These are phyloP conservation scores for Triops cancriformis DNA, from an alignment of 1,140 invertebrate species.

Conservation along the genomic window DNA sequence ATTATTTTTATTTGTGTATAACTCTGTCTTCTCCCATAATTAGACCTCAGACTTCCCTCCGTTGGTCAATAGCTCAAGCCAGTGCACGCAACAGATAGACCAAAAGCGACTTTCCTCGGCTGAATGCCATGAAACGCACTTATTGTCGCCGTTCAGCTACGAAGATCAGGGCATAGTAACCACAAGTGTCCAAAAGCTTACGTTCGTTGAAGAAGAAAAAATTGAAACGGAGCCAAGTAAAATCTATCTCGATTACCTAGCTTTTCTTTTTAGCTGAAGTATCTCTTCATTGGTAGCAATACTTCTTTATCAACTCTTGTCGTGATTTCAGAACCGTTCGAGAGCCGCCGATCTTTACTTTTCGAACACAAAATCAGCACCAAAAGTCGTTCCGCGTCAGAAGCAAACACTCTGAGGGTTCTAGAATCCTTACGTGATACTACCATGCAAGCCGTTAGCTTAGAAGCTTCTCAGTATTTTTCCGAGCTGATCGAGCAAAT, in stretches of 20 bases:
- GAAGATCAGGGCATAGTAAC: conserved; percentile 42
- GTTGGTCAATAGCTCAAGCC: conserved; percentile 61
- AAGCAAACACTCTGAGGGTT: conserved; percentile 16
- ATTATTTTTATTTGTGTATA: conserved; percentile 10
- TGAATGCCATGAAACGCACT: conserved; percentile 62
- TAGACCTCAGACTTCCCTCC: conserved; percentile 58
- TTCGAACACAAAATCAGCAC: background rate
- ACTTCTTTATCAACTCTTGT: background rate
- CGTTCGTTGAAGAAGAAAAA: conserved; percentile 18
- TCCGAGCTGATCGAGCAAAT: conserved; percentile 36
- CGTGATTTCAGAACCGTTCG: background rate
- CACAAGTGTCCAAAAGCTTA: conserved; percentile 39
- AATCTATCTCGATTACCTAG: conserved; percentile 31
- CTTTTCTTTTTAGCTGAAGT: no score
- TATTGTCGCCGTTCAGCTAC: conserved; percentile 61
- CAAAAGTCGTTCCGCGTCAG: background rate
- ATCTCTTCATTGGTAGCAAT: no score
- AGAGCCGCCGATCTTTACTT: conserved; percentile 9
- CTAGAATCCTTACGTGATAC: conserved; percentile 22
- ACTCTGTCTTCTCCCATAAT: background rate
- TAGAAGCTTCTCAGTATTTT: conserved; percentile 40
- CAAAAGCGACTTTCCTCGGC: conserved; percentile 66
- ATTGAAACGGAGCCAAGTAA: conserved; percentile 18
- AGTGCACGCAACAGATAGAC: conserved; percentile 66
- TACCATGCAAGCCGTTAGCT: conserved; percentile 22